A percentile compares a stretch with the other conserved stretches of the same genome.
phyloP scores from a whole-genome alignment of 1,140 invertebrate genomes.

The Heterodera carotae region DNA sequence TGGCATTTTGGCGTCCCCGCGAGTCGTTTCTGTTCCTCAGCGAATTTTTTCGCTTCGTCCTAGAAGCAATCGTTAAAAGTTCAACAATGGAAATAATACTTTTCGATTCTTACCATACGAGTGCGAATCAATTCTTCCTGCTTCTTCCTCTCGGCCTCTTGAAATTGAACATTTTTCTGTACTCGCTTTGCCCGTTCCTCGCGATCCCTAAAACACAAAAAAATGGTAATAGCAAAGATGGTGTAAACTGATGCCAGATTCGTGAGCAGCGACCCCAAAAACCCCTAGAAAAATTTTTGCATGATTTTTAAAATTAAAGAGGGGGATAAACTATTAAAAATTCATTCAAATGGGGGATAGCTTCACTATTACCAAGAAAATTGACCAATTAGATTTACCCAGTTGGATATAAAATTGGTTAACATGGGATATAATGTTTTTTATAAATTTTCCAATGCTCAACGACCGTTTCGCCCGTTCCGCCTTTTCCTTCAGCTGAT shows the following conservation, averaged over 20 bases:
- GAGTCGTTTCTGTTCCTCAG: background rate
- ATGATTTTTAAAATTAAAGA: too few species aligned
- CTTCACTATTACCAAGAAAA: too few species aligned
- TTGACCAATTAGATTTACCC: background rate
- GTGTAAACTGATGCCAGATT: too few species aligned
- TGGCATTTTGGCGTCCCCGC: constrained; percentile 6
- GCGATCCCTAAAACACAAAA: constrained; percentile 16
- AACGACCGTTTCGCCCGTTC: constrained; percentile 17
- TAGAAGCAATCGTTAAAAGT: background rate
- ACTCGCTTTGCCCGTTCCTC: constrained; percentile 31
- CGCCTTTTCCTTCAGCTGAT: constrained; percentile 18
- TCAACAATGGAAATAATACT: background rate
- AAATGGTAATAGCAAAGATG: background rate
- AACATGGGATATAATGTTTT: background rate
- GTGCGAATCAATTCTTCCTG: background rate
- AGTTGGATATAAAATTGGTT: background rate
- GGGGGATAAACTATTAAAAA: too few species aligned
- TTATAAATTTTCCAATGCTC: background rate
- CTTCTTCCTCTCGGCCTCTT: constrained; percentile 26
- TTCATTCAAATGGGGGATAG: too few species aligned
- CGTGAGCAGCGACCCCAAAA: too few species aligned
- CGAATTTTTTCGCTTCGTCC: background rate
- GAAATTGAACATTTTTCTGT: constrained; percentile 23
- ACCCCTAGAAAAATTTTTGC: too few species aligned
- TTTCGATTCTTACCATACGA: constrained; percentile 17